Evolutionary conservation across 2,888 invertebrate genomes (phyloP), one percentile per base, ranked within the genome.

Genomic region (Nipponacmea schrenckii): DNA sequence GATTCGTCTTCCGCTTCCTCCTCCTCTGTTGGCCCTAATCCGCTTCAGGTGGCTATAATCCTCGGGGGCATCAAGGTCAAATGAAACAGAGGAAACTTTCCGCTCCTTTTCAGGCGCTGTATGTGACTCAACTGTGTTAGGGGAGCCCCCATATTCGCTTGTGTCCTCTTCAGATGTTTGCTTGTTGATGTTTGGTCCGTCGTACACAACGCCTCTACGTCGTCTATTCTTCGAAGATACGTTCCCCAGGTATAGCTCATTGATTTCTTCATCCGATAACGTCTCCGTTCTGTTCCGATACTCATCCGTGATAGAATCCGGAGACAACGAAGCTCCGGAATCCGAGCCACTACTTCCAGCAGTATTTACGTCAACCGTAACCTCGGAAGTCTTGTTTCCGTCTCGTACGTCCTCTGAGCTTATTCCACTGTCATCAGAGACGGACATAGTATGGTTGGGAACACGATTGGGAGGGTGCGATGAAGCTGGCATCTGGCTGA

Each of bases 241-340:
- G 67, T 76, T 78, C n/a, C 77, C 77, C 26, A 78, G 67, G 65
- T 74, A 78, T 31, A 73, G 66, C 64, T 73, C 76, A 20, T 76
- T 72, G 14, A 76, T 74, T 56, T 74, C 77, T 62, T 78, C 77
- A 62, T 74, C 74, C 0, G 72, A 72, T 50, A 74, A 44, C 12
- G 56, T 62, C 44, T 64, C n/a, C 48, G 50, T 50, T 26, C 72
- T 46, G 50, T 64, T 64, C 15, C 44, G 56, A 14, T 39, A 15
- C 15, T 64, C 31, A n/a, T 26, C 67, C 7, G 56, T 20, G 15
- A 27, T 48, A 12, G 56, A 56, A 14, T 56, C 56, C 20, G 56
- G 56, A 24, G 56, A 56, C 20, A 56, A 12, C 8, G 56, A 56
- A 20, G 24, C 24, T 8, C 56, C 56, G 10, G 56, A 56, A 56